Conservation (phyloP, 92 coral and sea anemone species). For the Phymanthus crucifer region DNA sequence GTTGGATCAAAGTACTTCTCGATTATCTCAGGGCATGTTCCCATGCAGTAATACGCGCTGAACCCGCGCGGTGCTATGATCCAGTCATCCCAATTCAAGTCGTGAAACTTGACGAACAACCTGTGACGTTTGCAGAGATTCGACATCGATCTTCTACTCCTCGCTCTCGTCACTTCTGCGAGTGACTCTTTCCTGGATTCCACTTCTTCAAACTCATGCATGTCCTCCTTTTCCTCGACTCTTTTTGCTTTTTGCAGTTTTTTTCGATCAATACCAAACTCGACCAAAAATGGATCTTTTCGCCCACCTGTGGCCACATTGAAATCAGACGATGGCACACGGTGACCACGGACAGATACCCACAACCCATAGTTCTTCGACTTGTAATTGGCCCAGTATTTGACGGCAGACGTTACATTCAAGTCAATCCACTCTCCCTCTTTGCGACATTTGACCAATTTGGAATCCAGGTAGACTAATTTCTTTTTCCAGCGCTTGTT, state of each 20-base stretch:
- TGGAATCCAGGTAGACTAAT: conserved; percentile 46
- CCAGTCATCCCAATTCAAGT: conserved; percentile 79
- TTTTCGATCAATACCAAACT: conserved; percentile 61
- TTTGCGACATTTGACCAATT: conserved; percentile 68
- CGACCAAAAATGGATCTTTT: conserved; percentile 87
- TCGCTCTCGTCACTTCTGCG: conserved; percentile 17
- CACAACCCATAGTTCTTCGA: conserved; percentile 75
- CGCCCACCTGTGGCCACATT: conserved; percentile 86
- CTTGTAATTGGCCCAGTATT: conserved; percentile 73
- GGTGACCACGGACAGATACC: conserved; percentile 69
- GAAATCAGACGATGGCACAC: conserved; percentile 73
- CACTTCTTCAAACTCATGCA: conserved; percentile 14
- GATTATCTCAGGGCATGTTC: conserved; percentile 84
- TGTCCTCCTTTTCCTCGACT: conserved; percentile 21
- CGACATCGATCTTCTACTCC: conserved; percentile 55
- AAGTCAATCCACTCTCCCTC: conserved; percentile 92
- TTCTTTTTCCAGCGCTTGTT: conserved; percentile 72
- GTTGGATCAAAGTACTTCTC: conserved; percentile 78
- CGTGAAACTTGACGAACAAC: conserved; percentile 82
- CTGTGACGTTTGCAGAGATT: conserved; percentile 69
- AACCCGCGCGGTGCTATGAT: conserved; percentile 94
- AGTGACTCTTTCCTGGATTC: neutral
- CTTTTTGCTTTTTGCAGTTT: conserved; percentile 42
- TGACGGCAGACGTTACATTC: conserved; percentile 80
- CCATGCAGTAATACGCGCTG: conserved; percentile 88